Base-by-base conservation (phyloP, 92 coral and sea anemone species). In the Palythoa caribaeorum region DNA sequence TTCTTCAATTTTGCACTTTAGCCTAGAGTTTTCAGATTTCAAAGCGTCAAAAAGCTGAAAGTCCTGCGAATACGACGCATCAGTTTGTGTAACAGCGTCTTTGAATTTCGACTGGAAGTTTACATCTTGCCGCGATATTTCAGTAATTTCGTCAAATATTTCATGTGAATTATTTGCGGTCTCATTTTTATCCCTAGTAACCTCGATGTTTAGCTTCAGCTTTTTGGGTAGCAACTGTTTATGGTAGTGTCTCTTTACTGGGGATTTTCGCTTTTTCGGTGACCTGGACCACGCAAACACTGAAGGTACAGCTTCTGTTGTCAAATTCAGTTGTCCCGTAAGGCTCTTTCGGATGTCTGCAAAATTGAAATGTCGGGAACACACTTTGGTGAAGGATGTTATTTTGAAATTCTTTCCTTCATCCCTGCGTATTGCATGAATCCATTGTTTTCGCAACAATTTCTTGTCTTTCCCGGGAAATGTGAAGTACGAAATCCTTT, bases 261-360 rank as follows among this genome's bases (percentile, higher is more conserved):
- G 74, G 38, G 74, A 37, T 37, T 69, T 69, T 21, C 74, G 74
- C 74, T 69, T 69, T 69, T 69, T 69, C 74, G 74, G 74, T 69
- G 74, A 69, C 40, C 38, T 69, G 37, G 74, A 69, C 74, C 74
- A 69, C 40, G 74, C 40, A 69, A 69, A 69, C 38, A 69, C 74
- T 20, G 74, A 69, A 69, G 74, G 74, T 37, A 69, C 74, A 44
- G 48, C 48, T 44, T 6, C 48, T 44, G 48, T 44, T 44, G 48
- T 44, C 48, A 44, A 44, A 44, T 44, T 44, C 15, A 57, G n/a
- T 17, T 13, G 65, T 57, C 65, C 65, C 65, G 65, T 57, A 57
- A 57, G 65, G 65, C 62, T 57, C n/a, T 57, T 57, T 57, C 65
- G 65, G n/a, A 57, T 57, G n/a, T 57, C 65, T 57, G 65, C 65